Evolutionary conservation across 64 coral and sea anemone species (phyloP).

Genomic region (Porites lutea): DNA sequence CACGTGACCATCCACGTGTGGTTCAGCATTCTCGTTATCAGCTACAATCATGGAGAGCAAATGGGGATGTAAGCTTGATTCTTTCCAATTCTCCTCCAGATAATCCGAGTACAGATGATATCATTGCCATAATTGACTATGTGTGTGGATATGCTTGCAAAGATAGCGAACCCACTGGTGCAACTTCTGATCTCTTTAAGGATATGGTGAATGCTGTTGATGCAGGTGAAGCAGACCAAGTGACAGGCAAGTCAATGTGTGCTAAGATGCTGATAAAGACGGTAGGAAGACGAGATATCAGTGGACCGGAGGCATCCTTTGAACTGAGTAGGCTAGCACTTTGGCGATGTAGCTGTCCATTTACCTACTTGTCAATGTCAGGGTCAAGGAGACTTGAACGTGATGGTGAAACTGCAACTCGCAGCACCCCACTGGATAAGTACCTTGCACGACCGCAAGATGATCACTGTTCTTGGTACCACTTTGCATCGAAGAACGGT

Average conservation of each 20-base stretch:
- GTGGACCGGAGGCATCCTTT: not conserved
- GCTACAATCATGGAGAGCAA: slow-evolving; percentile 33
- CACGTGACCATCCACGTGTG: slow-evolving; percentile 1
- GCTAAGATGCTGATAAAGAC: slow-evolving; percentile 5
- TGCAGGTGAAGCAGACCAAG: not conserved
- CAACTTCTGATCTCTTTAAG: slow-evolving; percentile 39
- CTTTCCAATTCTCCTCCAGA: not conserved
- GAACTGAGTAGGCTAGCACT: not conserved
- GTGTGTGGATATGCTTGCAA: not conserved
- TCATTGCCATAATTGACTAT: slow-evolving; percentile 42
- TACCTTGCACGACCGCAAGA: slow-evolving; percentile 27
- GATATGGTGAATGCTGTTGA: slow-evolving; percentile 5
- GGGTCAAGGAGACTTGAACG: not conserved
- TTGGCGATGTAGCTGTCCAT: not conserved
- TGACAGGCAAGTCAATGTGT: slow-evolving; percentile 10
- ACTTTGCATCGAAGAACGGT: not conserved
- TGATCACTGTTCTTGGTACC: not conserved
- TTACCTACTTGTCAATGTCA: slow-evolving; percentile 2
- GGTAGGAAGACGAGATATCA: not conserved
- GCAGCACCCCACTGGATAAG: not conserved
- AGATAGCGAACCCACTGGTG: slow-evolving; percentile 43
- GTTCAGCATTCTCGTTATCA: slow-evolving; percentile 12
- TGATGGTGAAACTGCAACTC: slow-evolving; percentile 9
- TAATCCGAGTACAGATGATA: not conserved
- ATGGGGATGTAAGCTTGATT: slow-evolving; percentile 11